Base-by-base conservation (phyloP, 92 coral and sea anemone genomes). In the Phenganax marumi region DNA sequence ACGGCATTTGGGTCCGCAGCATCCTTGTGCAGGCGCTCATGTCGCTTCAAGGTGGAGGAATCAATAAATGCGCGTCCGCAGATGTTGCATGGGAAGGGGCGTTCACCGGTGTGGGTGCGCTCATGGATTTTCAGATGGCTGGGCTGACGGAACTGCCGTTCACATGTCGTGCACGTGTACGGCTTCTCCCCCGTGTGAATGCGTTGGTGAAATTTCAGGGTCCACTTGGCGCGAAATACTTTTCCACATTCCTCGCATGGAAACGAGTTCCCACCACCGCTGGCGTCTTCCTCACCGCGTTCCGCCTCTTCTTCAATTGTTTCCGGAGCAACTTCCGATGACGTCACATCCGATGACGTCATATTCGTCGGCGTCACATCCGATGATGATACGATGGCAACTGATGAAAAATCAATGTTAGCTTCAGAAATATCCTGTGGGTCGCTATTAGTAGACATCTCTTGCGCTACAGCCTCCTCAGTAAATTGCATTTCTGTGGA, bases 61-160 rank as follows among this genome's bases (percentile, higher is more conserved):
- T 78, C 83, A 57, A 78, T 78, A 26, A 78, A 78, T 10, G 83
- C 83, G 83, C 83, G 83, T 18, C 83, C 83, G 53, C 83, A 78
- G 48, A 68, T 52, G 26, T 78, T 56, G 47, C 83, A 78, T 2
- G 5, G 71, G 18, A 60, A 78, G 7, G 83, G 83, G 7, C 73
- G 72, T 22, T 78, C 83, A 24, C 83, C 83, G 14, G 83, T 60
- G 33, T 78, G 83, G 2, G 83, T 78, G 60, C 83, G 83, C 58
- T 61, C 58, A 46, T 78, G 83, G 53, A 78, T 78, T 51, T 78
- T 78, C 16, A 78, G 46, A 46, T 78, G 83, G 68, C 83, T 62
- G 13, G 83, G 53, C 19, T 78, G 83, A 24, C 83, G 83, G 73
- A 78, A 78, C 58, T 78, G 83, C 63, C 83, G 72, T 60, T 78